These are phyloP conservation scores for Dyspetes luteomarginatus DNA, from an alignment of 2,888 invertebrate genomes.

Conservation along the genomic window DNA sequence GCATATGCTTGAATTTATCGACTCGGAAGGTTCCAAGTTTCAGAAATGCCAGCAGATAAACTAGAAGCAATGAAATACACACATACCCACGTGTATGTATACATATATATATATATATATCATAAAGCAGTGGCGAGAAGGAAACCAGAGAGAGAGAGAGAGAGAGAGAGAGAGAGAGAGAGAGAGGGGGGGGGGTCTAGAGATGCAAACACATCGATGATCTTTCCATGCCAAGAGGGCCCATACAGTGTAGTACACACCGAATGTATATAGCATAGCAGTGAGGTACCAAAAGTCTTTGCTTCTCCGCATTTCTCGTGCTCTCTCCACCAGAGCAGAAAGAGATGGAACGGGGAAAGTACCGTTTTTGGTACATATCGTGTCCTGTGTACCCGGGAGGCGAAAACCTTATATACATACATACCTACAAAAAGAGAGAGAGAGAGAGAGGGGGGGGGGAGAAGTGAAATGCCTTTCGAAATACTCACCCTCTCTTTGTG, in stretches of 20 bases:
- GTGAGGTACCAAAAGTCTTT: constrained; percentile 50
- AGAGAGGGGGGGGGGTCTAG: too few relatives aligned
- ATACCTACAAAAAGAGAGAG: constrained; percentile 5
- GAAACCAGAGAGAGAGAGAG: constrained; percentile 49
- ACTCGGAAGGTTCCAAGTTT: constrained; percentile 58
- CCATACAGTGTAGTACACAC: constrained; percentile 49
- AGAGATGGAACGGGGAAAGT: constrained; percentile 6
- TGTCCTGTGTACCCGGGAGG: constrained; percentile 51
- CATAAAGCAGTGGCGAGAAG: constrained; percentile 49
- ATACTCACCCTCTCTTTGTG: constrained; percentile 25
- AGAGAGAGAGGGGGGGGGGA: constrained; percentile 8
- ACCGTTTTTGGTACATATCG: constrained; percentile 45
- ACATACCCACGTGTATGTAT: neutral
- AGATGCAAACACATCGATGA: constrained; percentile 70
- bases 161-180: too few relatives aligned
- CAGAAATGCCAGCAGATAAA: constrained; percentile 41
- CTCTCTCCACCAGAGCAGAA: constrained; percentile 51
- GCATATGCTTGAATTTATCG: constrained; percentile 58
- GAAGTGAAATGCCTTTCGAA: constrained; percentile 42
- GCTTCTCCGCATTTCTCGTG: constrained; percentile 48
- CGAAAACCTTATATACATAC: constrained; percentile 38
- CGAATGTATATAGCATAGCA: constrained; percentile 8
- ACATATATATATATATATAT: neutral
- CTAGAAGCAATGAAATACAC: constrained; percentile 24
- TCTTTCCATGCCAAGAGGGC: constrained; percentile 62